Conservation (phyloP, 2,113 vertebrate species). For the Dasypus novemcinctus region DNA sequence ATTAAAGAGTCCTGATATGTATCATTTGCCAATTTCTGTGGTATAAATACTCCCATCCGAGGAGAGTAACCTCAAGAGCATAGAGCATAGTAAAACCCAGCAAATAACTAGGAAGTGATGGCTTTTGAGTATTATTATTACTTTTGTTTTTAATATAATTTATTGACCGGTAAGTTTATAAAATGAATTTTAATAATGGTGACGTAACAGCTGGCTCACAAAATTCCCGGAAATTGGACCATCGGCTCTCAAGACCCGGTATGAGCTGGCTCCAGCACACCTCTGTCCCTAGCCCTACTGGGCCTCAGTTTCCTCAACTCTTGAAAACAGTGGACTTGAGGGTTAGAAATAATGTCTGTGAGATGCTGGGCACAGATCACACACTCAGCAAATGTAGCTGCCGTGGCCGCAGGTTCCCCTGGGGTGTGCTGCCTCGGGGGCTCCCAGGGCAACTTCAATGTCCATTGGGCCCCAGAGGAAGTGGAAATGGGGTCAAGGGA, state of each 20-base stretch:
- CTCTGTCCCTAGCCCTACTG: neutral
- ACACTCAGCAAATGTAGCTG: no score
- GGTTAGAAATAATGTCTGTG: neutral
- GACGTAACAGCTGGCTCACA: neutral
- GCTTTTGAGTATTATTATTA: neutral
- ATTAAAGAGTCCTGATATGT: no score
- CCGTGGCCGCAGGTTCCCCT: rapidly evolving
- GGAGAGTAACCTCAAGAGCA: neutral
- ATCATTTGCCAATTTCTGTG: neutral
- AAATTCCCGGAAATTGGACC: neutral
- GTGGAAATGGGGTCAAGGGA: neutral
- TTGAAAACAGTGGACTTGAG: rapidly evolving
- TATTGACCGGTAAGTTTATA: neutral
- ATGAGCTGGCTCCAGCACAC: rapidly evolving
- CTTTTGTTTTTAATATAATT: neutral
- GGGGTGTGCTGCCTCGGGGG: neutral
- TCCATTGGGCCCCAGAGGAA: neutral
- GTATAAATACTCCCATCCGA: neutral
- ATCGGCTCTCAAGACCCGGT: neutral
- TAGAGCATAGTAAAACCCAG: neutral
- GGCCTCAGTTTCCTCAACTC: rapidly evolving
- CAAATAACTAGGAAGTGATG: neutral
- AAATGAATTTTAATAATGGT: neutral
- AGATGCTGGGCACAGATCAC: neutral
- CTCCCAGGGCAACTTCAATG: neutral